Evolutionary conservation across 2,113 vertebrate species (phyloP).

Genomic region (Entosphenus tridentatus): DNA sequence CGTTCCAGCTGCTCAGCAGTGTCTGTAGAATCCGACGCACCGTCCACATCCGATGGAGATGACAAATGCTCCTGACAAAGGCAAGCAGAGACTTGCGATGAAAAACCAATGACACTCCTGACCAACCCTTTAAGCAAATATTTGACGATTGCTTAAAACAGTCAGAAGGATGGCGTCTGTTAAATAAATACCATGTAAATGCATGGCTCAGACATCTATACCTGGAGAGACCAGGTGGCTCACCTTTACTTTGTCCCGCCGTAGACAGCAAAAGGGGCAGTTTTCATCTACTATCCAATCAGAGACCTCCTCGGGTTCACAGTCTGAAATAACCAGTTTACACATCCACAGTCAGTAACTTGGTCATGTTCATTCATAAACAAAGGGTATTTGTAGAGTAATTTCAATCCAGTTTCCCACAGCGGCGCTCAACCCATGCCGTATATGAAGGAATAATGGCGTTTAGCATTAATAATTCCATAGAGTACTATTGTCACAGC

Average conservation of each 20-base stretch:
- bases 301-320: constrained; percentile 80
- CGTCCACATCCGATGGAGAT: neutral
- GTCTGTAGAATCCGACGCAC: neutral
- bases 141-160: too few relatives aligned
- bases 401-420: too few relatives aligned
- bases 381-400: too few relatives aligned
- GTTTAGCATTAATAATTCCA: too few relatives aligned
- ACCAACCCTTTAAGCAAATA: too few relatives aligned
- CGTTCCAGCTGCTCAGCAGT: constrained; percentile 58
- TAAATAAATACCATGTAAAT: too few relatives aligned
- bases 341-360: too few relatives aligned
- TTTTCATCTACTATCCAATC: constrained; percentile 85
- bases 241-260: constrained; percentile 75
- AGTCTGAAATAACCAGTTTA: constrained; percentile 35
- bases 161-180: too few relatives aligned
- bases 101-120: neutral
- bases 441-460: too few relatives aligned
- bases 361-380: too few relatives aligned
- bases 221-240: constrained; percentile 21
- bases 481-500: too few relatives aligned
- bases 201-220: neutral
- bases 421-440: too few relatives aligned
- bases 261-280: constrained; percentile 83
- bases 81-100: neutral
- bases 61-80: constrained; percentile 6